Evolutionary conservation across 2,888 invertebrate species (phyloP), one percentile per base, ranked within the genome.

Genomic region (Andrena fulva): DNA sequence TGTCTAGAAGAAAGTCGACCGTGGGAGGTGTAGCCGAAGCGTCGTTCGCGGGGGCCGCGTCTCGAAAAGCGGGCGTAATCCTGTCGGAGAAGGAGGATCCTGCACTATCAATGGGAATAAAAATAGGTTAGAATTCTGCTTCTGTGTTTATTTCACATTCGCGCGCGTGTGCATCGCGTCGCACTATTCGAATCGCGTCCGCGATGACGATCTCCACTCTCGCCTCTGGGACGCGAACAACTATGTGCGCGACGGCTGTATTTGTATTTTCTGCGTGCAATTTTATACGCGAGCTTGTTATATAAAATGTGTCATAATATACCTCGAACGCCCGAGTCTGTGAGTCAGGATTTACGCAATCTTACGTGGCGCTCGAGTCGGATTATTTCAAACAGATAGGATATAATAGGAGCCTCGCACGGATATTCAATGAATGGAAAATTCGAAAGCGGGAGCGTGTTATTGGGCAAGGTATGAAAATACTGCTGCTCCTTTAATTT

Each of bases 341-440:
- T 82, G 82, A 87, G 76, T 86, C 86, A 82, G 73, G 12, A 80
- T 85, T 85, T 80, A 83, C 77, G 77, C 86, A 78, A 86, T 52
- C 77, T 72, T 80, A 75, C 77, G 76, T 42, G 77, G 64, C 29
- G 71, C 73, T 79, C 63, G 42, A 66, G 42, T 77, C 71, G 20
- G 77, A 77, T 77, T 77, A 69, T 72, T 80, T 68, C 54, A 33
- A 82, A 80, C 24, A 80, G 74, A 77, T 76, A 70, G 27, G 24
- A 56, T 56, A 56, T 56, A 56, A 56, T 56, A 24, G 27, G 82
- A 59, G 33, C 56, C 66, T 73, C 24, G 48, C 71, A 59, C 60
- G 69, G 78, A 76, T 85, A 63, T 78, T 76, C 77, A 63, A 76
- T 85, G 66, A 35, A 54, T 60, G 56, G 72, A 85, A 78, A 85